Conservation (phyloP, 1,140 invertebrate genomes). For the Triops longicaudatus region DNA sequence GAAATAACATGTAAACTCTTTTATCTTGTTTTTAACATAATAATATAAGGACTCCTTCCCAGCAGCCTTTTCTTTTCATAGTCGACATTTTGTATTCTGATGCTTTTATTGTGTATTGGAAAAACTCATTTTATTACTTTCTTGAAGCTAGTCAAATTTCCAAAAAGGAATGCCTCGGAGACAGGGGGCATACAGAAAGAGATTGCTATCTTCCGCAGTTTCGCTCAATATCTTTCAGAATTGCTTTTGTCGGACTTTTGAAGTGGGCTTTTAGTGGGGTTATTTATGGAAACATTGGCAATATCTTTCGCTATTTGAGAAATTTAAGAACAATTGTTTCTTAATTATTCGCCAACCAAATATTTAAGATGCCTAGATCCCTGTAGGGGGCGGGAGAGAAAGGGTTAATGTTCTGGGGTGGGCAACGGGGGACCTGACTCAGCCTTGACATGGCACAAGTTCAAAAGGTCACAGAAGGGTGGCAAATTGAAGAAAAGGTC, state of each 20-base stretch:
- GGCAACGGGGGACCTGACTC: neutral
- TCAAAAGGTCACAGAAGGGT: neutral
- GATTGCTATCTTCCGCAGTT: too few species aligned
- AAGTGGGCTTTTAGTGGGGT: too few species aligned
- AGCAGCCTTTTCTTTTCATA: too few species aligned
- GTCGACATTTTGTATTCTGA: too few species aligned
- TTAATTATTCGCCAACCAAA: neutral
- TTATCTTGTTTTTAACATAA: neutral
- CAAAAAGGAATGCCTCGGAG: too few species aligned
- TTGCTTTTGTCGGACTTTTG: too few species aligned
- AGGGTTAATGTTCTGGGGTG: neutral
- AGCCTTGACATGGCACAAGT: slow-evolving; percentile 4
- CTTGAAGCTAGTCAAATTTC: too few species aligned
- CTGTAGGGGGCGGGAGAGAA: neutral
- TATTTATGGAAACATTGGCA: neutral
- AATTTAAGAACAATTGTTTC: neutral
- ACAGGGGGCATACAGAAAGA: too few species aligned
- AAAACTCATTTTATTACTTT: too few species aligned
- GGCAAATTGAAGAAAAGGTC: slow-evolving; percentile 1
- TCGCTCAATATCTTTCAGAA: too few species aligned
- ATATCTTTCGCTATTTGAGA: neutral
- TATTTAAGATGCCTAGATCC: neutral
- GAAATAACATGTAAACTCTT: neutral
- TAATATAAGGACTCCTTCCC: too few species aligned
- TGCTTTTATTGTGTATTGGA: too few species aligned